phyloP scores from a whole-genome alignment of 1,140 invertebrate genomes.

The Atta cephalotes region DNA sequence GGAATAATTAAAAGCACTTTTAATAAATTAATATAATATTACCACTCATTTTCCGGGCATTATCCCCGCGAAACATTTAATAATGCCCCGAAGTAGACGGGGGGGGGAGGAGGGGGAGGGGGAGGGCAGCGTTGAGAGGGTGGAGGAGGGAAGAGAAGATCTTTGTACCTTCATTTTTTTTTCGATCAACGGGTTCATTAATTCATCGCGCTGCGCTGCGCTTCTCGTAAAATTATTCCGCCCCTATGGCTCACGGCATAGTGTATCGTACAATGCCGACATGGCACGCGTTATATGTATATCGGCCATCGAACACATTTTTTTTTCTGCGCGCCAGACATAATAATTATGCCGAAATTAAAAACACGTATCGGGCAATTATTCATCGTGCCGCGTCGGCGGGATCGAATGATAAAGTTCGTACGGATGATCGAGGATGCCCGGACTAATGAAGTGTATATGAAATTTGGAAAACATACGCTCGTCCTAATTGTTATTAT shows the following conservation, averaged over 20 bases:
- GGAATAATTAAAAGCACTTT: constrained; percentile 73
- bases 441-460: constrained; percentile 1
- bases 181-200: constrained; percentile 60
- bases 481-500: constrained; percentile 2
- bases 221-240: constrained; percentile 53
- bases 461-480: background rate
- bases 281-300: constrained; percentile 38
- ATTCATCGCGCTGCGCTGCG: constrained; percentile 55
- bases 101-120: too few species aligned
- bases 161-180: constrained; percentile 4
- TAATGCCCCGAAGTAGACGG: constrained; percentile 38
- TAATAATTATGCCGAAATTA: constrained; percentile 54
- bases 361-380: constrained; percentile 48
- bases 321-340: constrained; percentile 34
- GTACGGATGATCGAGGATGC: constrained; percentile 14
- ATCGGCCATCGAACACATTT: constrained; percentile 55
- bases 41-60: constrained; percentile 37
- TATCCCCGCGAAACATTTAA: constrained; percentile 52
- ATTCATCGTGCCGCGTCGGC: constrained; percentile 3
- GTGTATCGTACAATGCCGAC: constrained; percentile 10
- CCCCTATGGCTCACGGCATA: background rate
- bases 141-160: background rate
- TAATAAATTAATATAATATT: constrained; percentile 68
- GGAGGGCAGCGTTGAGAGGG: background rate
- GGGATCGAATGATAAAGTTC: background rate